Percentiles rank a stretch among this genome's conserved stretches.
These are phyloP conservation scores for Leptopilina syphax DNA, from an alignment of 2,888 invertebrate genomes.

Conservation along the genomic window DNA sequence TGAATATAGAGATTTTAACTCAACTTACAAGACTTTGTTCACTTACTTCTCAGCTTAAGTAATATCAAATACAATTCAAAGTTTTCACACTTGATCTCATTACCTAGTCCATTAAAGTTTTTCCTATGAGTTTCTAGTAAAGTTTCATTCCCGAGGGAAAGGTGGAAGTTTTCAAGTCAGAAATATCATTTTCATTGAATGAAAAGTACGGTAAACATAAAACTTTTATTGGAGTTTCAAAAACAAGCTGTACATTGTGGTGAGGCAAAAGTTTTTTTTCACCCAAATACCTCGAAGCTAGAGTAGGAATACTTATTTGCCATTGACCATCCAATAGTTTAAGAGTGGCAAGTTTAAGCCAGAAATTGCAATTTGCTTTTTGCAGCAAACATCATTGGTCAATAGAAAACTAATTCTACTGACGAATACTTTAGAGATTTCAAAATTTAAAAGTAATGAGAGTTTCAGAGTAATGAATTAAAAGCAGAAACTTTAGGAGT, in stretches of 20 bases:
- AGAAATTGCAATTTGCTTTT: constrained; percentile 36
- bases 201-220: constrained; percentile 14
- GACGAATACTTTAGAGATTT: constrained; percentile 16
- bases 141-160: constrained; percentile 1
- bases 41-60: constrained; percentile 3
- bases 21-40: constrained; percentile 1
- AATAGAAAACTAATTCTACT: constrained; percentile 38
- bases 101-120: constrained; percentile 25
- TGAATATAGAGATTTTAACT: background rate
- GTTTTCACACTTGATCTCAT: constrained; percentile 18
- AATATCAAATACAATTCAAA: constrained; percentile 12
- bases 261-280: constrained; percentile 17
- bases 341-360: constrained; percentile 39
- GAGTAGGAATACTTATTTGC: constrained; percentile 21
- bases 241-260: constrained; percentile 38
- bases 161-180: constrained; percentile 7
- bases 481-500: constrained; percentile 26
- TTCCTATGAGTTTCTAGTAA: background rate
- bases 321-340: constrained; percentile 29
- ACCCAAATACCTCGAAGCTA: background rate
- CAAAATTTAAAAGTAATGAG: constrained; percentile 32
- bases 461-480: constrained; percentile 34
- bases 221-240: constrained; percentile 32
- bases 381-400: constrained; percentile 29
- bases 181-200: constrained; percentile 35